Conservation (phyloP, 2,888 invertebrate species). For the Eupithecia centaureata region DNA sequence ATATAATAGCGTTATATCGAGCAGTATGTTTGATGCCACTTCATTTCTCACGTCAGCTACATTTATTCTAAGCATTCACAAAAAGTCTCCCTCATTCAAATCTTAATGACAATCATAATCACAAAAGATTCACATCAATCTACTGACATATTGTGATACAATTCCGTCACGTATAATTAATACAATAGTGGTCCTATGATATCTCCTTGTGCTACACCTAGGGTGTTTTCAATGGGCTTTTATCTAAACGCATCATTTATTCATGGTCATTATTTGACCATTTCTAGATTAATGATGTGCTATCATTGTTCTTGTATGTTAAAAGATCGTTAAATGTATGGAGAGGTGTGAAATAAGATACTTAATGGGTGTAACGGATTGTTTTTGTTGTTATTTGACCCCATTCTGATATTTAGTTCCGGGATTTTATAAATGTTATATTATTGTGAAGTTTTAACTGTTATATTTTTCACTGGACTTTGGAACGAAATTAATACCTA, state of each 20-base stretch:
- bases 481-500: no score
- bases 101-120: constrained; percentile 44
- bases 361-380: constrained; percentile 73
- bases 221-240: constrained; percentile 36
- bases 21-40: constrained; percentile 21
- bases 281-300: constrained; percentile 80
- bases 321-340: constrained; percentile 70
- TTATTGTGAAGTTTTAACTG: neutral
- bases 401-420: constrained; percentile 49
- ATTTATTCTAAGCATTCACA: constrained; percentile 28
- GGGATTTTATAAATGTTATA: constrained; percentile 9
- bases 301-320: constrained; percentile 75
- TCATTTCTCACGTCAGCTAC: constrained; percentile 39
- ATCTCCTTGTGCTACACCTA: constrained; percentile 63
- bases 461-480: neutral
- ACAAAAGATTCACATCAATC: constrained; percentile 59
- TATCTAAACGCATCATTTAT: constrained; percentile 79
- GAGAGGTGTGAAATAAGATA: constrained; percentile 79
- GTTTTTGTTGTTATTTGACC: constrained; percentile 55
- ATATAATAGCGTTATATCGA: constrained; percentile 1
- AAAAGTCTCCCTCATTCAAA: constrained; percentile 40
- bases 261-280: constrained; percentile 84
- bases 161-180: constrained; percentile 79
- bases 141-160: constrained; percentile 72
- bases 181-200: constrained; percentile 62